phyloP scores from a whole-genome alignment of 2,797 vertebrate genomes.

The Macroramphosus scolopax region DNA sequence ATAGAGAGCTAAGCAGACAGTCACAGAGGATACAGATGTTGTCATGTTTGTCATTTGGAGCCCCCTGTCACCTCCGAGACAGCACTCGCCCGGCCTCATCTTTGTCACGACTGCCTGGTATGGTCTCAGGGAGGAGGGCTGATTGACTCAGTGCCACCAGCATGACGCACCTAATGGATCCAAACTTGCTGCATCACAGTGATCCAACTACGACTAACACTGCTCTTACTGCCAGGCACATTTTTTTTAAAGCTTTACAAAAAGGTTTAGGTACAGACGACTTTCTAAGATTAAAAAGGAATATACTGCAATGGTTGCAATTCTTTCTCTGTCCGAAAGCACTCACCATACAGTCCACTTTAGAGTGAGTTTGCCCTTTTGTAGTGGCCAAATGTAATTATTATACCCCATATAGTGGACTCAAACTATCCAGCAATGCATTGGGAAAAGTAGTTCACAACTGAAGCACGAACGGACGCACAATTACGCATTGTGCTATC shows the following conservation, averaged over 20 bases:
- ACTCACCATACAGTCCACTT: too few species aligned
- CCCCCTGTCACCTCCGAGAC: slow-evolving; percentile 42
- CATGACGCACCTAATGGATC: slow-evolving; percentile 63
- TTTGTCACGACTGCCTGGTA: slow-evolving; percentile 34
- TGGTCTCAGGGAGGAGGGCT: slow-evolving; percentile 24
- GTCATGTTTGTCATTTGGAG: slow-evolving; percentile 44
- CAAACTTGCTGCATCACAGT: slow-evolving; percentile 48
- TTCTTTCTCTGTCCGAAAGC: too few species aligned
- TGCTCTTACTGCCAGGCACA: slow-evolving; percentile 22
- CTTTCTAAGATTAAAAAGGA: slow-evolving; percentile 17
- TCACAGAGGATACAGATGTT: slow-evolving; percentile 38
- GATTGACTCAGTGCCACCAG: slow-evolving; percentile 58
- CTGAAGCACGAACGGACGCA: too few species aligned
- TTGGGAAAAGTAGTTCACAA: too few species aligned
- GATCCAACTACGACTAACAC: slow-evolving; percentile 39
- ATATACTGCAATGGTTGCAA: slow-evolving; percentile 3
- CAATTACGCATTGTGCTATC: too few species aligned
- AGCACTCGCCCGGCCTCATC: slow-evolving; percentile 21
- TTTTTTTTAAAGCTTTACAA: slow-evolving; percentile 28
- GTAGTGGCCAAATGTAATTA: too few species aligned
- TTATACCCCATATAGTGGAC: too few species aligned
- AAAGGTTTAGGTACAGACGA: slow-evolving; percentile 24
- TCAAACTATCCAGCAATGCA: too few species aligned
- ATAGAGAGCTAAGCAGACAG: slow-evolving; percentile 35
- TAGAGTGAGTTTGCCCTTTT: too few species aligned